phyloP scores from a whole-genome alignment of 2,888 invertebrate species.

The Pemphredon lugubris region DNA sequence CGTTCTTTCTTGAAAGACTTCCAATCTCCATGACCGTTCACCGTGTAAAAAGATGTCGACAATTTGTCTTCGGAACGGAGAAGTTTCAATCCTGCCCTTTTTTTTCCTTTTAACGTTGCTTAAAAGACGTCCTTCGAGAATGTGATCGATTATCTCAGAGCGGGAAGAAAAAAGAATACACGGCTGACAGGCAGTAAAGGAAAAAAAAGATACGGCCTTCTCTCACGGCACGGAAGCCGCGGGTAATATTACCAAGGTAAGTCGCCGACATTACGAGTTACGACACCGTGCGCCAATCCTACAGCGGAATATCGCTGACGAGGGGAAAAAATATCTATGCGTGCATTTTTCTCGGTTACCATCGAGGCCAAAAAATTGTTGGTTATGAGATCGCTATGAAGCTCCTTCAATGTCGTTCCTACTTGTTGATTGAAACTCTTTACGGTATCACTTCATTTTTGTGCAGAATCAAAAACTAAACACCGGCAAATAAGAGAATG shows the following conservation, averaged over 20 bases:
- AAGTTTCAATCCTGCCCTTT: background rate
- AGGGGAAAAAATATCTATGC: constrained; percentile 19
- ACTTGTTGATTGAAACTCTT: background rate
- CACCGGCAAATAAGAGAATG: no score
- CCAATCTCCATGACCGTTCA: background rate
- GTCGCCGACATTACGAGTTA: constrained; percentile 32
- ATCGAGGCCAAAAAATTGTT: constrained; percentile 30
- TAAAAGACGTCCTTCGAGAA: constrained; percentile 10
- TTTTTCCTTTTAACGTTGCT: background rate
- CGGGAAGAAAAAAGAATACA: background rate
- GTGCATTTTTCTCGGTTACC: constrained; percentile 35
- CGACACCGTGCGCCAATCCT: constrained; percentile 41
- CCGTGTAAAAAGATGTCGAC: no score
- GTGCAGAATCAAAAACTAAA: no score
- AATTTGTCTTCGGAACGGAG: background rate
- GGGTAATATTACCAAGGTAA: constrained; percentile 38
- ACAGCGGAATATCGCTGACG: constrained; percentile 20
- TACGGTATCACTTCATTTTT: no score
- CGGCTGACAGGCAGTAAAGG: constrained; percentile 12
- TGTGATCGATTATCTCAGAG: constrained; percentile 17
- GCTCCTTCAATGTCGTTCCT: background rate
- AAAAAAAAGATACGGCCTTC: constrained; percentile 27
- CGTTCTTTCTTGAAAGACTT: background rate
- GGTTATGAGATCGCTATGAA: background rate
- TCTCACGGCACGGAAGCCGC: constrained; percentile 39